phyloP scores from a whole-genome alignment of 1,140 invertebrate genomes.

The Ceratina calcarata region DNA sequence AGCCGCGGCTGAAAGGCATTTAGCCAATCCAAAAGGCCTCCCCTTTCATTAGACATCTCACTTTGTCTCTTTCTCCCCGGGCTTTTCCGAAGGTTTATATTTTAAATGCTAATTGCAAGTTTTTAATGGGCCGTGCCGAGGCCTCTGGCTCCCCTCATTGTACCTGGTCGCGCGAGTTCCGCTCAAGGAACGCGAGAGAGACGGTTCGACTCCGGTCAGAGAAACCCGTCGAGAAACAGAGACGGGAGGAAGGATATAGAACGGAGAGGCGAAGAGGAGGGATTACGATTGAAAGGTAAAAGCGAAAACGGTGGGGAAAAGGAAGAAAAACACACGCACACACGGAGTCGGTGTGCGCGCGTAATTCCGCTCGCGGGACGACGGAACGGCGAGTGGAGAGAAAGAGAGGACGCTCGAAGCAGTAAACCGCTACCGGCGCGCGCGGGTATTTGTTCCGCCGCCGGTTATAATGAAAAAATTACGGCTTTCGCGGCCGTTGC shows the following conservation, averaged over 20 bases:
- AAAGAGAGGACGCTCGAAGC: slow-evolving; percentile 19
- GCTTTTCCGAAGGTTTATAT: slow-evolving; percentile 72
- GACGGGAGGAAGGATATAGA: not conserved
- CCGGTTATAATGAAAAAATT: slow-evolving; percentile 72
- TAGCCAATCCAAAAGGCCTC: slow-evolving; percentile 78
- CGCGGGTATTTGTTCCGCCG: slow-evolving; percentile 65
- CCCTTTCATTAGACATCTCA: slow-evolving; percentile 66
- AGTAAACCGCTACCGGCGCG: slow-evolving; percentile 35
- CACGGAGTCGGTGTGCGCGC: not conserved
- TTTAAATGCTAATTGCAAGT: slow-evolving; percentile 80
- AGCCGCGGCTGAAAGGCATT: slow-evolving; percentile 77
- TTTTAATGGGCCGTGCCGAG: slow-evolving; percentile 75
- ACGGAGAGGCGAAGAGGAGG: slow-evolving; percentile 6
- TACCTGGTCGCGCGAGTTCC: slow-evolving; percentile 40
- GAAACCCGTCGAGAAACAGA: slow-evolving; percentile 9
- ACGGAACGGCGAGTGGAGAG: not conserved
- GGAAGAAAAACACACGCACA: not conserved
- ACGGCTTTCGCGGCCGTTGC: slow-evolving; percentile 65
- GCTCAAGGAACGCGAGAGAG: slow-evolving; percentile 24
- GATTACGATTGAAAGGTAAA: slow-evolving; percentile 43
- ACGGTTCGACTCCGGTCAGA: slow-evolving; percentile 2
- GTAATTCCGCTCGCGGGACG: slow-evolving; percentile 29
- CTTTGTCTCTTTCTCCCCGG: slow-evolving; percentile 46
- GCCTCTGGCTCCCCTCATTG: slow-evolving; percentile 60
- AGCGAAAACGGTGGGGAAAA: not conserved